Base-by-base conservation (phyloP, 2,113 vertebrate species). In the Carettochelys insculpta region DNA sequence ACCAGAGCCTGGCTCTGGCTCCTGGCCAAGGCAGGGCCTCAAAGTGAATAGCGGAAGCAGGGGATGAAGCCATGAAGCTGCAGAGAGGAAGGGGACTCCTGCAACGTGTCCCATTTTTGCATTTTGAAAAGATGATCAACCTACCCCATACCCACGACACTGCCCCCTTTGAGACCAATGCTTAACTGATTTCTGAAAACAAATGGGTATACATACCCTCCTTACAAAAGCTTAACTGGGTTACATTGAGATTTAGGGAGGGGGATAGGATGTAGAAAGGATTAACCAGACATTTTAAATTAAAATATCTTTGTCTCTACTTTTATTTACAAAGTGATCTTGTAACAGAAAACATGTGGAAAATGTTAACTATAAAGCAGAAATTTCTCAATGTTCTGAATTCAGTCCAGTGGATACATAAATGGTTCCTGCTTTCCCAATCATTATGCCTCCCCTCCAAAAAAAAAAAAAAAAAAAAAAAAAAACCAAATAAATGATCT, bases 291-390 rank as follows among this genome's bases (percentile, higher is more conserved):
- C 65, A 86, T 88, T 92, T 93, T 79, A 94, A 95, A 93, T 88
- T 84, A 88, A 77, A 48, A 94, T 91, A 88, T 97, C 68, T n/a
- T 56, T 73, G 27, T 90, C 92, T 94, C 96, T 95, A 94, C 89
- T 95, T 95, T 94, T 96, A 92, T 73, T 90, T 91, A 95, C 65
- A 93, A 92, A 86, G 92, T 38, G 79, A 94, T 43, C 92, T 41
- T 89, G 45, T 93, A 97, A 97, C 84, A 94, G 75, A 54, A 95
- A 96, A 92, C 95, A 92, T 77, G 88, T 91, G 88, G 53, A 96
- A 96, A 95, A 94, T 6, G 0, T 92, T 95, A 96, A 96, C 93
- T 91, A 80, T 53, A 92, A 89, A 96, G 76, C 56, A 93, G 61
- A 91, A 94, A 94, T 85, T 89, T 71, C 88, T 4, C 0, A 94